Conservation (phyloP, 2,797 vertebrate species). For the Prunella strophiata region DNA sequence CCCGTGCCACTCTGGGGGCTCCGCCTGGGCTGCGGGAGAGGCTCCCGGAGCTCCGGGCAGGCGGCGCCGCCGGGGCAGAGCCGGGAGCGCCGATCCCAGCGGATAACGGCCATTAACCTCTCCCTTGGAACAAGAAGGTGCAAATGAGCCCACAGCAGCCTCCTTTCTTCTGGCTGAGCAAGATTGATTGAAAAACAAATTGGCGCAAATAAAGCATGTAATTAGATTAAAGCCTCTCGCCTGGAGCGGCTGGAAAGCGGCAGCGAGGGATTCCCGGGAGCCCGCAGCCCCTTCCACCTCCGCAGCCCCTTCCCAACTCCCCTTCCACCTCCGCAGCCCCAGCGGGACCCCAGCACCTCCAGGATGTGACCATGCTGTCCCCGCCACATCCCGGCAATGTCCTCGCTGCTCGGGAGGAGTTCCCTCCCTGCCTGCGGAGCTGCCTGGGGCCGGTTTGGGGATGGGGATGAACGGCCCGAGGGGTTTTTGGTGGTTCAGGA, state of each 20-base stretch:
- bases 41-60: background rate
- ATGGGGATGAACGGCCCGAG: background rate
- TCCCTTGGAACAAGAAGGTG: conserved; percentile 82
- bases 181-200: conserved; percentile 99
- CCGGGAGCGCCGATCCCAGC: background rate
- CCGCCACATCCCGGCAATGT: background rate
- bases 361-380: background rate
- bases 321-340: background rate
- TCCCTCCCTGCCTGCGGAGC: background rate
- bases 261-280: background rate
- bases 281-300: background rate
- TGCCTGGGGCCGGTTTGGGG: background rate
- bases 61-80: background rate
- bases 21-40: background rate
- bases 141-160: conserved; percentile 83
- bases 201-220: conserved; percentile 97
- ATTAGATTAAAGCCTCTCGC: conserved; percentile 92
- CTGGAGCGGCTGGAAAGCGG: conserved; percentile 66
- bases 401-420: rapidly evolving
- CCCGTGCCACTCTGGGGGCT: background rate
- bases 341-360: background rate
- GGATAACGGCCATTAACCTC: conserved; percentile 72
- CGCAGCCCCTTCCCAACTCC: background rate
- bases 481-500: background rate
- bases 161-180: conserved; percentile 85